A percentile compares a stretch with the other conserved stretches of the same genome.
Conservation (phyloP, 2,797 vertebrate genomes). For the Todus mexicanus region DNA sequence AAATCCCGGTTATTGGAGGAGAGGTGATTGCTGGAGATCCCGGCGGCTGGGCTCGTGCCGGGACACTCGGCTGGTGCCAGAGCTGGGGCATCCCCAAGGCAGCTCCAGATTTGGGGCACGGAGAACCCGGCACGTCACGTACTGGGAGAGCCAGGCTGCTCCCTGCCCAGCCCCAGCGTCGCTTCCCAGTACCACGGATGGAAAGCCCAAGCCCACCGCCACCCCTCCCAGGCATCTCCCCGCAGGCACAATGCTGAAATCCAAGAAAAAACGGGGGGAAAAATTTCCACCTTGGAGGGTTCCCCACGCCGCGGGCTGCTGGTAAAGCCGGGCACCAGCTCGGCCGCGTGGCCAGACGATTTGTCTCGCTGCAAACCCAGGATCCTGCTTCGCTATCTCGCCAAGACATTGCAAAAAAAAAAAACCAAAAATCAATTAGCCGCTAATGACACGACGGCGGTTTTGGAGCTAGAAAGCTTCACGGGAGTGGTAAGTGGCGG, state of each 20-base stretch:
- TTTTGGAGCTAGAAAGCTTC: neutral
- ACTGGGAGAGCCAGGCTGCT: neutral
- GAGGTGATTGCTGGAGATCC: neutral
- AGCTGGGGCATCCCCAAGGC: neutral
- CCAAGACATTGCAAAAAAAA: neutral
- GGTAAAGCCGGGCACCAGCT: neutral
- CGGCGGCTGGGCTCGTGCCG: rapidly evolving
- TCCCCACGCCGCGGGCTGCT: rapidly evolving
- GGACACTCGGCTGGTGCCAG: neutral
- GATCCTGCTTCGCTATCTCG: neutral
- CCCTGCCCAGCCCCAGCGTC: neutral
- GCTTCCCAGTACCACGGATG: neutral
- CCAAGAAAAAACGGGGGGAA: neutral
- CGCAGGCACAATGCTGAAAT: neutral
- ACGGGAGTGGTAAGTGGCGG: neutral
- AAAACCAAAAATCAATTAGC: slow-evolving; percentile 23
- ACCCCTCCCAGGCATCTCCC: neutral
- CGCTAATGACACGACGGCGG: neutral
- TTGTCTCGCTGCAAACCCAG: neutral
- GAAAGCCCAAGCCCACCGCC: neutral
- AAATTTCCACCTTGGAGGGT: neutral
- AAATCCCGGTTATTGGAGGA: neutral
- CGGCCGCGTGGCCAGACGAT: neutral
- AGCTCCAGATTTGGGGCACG: rapidly evolving
- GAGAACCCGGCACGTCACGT: rapidly evolving